Evolutionary conservation across 1,140 invertebrate species (phyloP), one percentile per base, ranked within the genome.

Genomic region (Micrasema minimum): DNA sequence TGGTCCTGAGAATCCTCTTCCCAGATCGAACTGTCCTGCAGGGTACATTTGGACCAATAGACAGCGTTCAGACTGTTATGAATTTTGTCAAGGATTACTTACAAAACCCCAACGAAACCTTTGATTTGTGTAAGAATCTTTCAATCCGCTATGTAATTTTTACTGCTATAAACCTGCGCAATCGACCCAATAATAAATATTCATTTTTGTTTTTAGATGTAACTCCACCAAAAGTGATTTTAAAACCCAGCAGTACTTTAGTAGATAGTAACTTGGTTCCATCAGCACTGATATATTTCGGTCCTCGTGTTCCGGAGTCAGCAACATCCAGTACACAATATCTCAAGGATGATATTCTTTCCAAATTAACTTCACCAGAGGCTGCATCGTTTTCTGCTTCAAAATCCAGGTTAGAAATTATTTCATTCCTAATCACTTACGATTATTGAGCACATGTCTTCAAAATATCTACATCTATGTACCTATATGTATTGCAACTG

Each of bases 21-120:
- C 87, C 88, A 4, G 83, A 90, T 78, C 83, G 86, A 62, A 78
- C 87, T 53, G 86, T 90, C 12, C 78, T 90, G 3, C 89, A 91
- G 79, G 88, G 85, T 10, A 74, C 86, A n/a, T 90, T 91, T 70
- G 78, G 77, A 66, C 85, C 88, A 1, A 72, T 81, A 37, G 89
- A 90, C 78, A 86, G 82, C 59, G 79, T 89, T 2, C 78, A 80
- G 75, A 75, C 79, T 20, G 77, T 90, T 1, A 81, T 83, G 65
- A 80, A 85, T 46, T 88, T 89, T 80, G 79, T 90, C 0, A 82
- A 78, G 77, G 76, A 77, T 50, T 86, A 85, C 77, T 78, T 90
- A 9, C 77, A 80, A 38, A 75, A 87, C 76, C 78, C 82, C 16
- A 72, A 80, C 22, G 70, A 78, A 48, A 76, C 83, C 50, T 89